These are phyloP conservation scores for Lateolabrax maculatus DNA, from an alignment of 2,797 vertebrate genomes.

Conservation along the genomic window DNA sequence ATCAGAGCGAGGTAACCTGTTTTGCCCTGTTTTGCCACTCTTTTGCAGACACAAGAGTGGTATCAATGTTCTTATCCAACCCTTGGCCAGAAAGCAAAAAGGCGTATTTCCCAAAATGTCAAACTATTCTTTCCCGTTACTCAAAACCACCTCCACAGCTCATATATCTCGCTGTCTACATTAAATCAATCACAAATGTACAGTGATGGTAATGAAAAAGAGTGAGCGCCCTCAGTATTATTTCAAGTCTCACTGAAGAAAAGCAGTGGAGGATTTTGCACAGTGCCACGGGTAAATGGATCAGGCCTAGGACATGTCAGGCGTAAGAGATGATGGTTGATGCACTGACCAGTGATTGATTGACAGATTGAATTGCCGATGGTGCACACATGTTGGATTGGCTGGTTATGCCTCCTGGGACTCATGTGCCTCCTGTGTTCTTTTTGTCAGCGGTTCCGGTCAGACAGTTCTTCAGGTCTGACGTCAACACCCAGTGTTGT, in stretches of 20 bases:
- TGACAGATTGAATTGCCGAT: conserved; percentile 16
- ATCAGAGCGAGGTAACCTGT: not conserved
- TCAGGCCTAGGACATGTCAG: not conserved
- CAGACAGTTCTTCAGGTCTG: conserved; percentile 55
- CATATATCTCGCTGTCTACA: not conserved
- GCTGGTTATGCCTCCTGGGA: not conserved
- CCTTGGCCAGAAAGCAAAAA: not conserved
- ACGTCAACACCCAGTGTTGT: conserved; percentile 72
- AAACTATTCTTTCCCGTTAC: not conserved
- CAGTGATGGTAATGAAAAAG: not conserved
- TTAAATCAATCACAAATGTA: not conserved
- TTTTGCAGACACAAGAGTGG: not conserved
- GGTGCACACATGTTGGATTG: not conserved
- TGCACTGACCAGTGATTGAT: conserved; percentile 25
- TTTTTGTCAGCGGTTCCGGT: conserved; percentile 58
- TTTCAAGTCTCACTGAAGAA: not conserved
- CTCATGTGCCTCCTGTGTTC: conserved; percentile 28
- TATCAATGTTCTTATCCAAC: not conserved
- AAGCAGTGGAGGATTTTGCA: not conserved
- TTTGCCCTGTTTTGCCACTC: not conserved
- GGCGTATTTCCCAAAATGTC: not conserved
- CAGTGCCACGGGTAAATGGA: not conserved
- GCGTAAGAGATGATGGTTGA: conserved; percentile 5
- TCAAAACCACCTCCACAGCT: not conserved
- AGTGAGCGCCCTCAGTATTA: not conserved